Evolutionary conservation across 2,888 invertebrate genomes (phyloP).

Genomic region (Psylliodes chrysocephalus): DNA sequence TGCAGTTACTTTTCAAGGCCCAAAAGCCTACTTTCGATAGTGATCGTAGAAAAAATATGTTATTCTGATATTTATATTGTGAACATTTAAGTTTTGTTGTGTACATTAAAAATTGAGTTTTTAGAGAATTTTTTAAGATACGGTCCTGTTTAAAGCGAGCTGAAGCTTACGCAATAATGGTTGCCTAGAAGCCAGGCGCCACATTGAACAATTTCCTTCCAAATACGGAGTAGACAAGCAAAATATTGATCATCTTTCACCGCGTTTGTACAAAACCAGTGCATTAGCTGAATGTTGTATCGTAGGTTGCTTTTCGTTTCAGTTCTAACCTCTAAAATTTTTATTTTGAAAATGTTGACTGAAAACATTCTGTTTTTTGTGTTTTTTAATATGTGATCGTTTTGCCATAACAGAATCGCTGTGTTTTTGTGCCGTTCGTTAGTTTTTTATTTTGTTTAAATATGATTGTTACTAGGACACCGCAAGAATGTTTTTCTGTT

Average conservation of each 20-base stretch:
- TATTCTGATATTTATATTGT: no score
- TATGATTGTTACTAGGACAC: conserved; percentile 52
- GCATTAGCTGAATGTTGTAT: conserved; percentile 55
- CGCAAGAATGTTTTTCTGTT: conserved; percentile 53
- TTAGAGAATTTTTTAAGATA: not conserved
- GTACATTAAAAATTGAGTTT: no score
- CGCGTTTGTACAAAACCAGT: conserved; percentile 49
- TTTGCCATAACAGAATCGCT: conserved; percentile 40
- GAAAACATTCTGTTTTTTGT: conserved; percentile 44
- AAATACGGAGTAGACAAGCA: conserved; percentile 47
- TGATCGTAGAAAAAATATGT: no score
- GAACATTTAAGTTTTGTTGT: no score
- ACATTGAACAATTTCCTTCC: conserved; percentile 30
- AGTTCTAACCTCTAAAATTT: conserved; percentile 54
- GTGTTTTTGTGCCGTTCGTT: conserved; percentile 42
- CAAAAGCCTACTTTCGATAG: no score
- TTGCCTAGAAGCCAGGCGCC: conserved; percentile 33
- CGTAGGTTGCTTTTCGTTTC: conserved; percentile 57
- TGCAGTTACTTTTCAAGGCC: no score
- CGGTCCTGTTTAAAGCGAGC: conserved; percentile 1
- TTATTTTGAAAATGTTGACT: conserved; percentile 47
- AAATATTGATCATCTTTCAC: conserved; percentile 49
- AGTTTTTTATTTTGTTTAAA: conserved; percentile 36
- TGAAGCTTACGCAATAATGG: conserved; percentile 23
- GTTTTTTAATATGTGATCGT: conserved; percentile 45